Percentiles rank a stretch among this genome's conserved stretches.
Evolutionary conservation across 2,113 vertebrate species (phyloP).

Genomic region (human): DNA sequence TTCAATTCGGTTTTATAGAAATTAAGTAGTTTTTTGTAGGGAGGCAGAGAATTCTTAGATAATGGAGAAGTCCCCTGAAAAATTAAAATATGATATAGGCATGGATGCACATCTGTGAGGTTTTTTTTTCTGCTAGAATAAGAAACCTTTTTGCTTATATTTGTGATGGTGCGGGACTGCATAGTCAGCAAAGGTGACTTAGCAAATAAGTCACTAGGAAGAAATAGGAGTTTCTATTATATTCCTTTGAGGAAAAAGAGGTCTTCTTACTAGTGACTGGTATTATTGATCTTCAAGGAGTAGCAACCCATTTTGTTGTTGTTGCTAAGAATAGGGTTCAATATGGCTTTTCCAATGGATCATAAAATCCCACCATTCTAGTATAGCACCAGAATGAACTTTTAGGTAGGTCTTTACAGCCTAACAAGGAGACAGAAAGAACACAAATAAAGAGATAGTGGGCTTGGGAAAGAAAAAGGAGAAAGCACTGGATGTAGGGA

Average conservation of each 20-base stretch:
- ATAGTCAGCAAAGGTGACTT: neutral
- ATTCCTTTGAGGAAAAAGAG: neutral
- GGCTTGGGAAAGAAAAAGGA: neutral
- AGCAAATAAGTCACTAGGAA: neutral
- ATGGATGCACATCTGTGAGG: fast-evolving
- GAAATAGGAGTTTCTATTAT: neutral
- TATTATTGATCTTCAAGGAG: neutral
- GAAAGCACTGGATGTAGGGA: neutral
- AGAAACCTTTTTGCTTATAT: neutral
- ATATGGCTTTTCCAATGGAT: neutral
- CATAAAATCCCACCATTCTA: neutral
- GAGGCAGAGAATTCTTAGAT: neutral
- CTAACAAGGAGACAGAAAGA: neutral
- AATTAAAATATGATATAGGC: neutral
- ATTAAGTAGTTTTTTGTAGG: neutral
- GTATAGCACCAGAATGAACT: neutral
- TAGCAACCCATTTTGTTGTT: neutral
- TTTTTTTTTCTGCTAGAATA: neutral
- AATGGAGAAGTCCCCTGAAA: neutral
- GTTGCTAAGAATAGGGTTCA: neutral
- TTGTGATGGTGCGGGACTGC: neutral
- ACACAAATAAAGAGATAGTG: neutral
- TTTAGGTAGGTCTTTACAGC: neutral
- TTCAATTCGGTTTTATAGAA: neutral
- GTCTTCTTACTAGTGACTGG: neutral